A percentile compares a stretch with the other conserved stretches of the same genome.
Evolutionary conservation across 2,888 invertebrate genomes (phyloP).

Genomic region (Carcina quercana): DNA sequence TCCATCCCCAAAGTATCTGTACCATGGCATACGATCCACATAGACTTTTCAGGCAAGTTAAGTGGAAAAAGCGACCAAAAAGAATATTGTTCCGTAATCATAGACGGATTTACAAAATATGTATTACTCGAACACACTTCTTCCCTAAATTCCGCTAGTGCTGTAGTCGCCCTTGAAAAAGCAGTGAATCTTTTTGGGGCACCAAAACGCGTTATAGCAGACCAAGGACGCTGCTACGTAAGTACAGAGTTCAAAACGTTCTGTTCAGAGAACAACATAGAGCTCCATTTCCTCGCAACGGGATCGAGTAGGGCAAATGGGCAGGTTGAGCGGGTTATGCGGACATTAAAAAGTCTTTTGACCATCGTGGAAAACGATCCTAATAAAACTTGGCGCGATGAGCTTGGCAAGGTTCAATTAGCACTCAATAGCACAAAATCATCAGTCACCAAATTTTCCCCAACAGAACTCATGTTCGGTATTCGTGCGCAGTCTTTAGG

Average conservation of each 20-base stretch:
- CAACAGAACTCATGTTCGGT: too few relatives aligned
- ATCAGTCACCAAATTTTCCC: too few relatives aligned
- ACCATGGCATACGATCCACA: slow-evolving; percentile 13
- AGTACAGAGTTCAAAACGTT: slow-evolving; percentile 9
- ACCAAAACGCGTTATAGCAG: slow-evolving; percentile 15
- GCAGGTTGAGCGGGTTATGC: slow-evolving; percentile 16
- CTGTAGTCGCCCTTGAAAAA: slow-evolving; percentile 10
- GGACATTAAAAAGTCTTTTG: slow-evolving; percentile 15
- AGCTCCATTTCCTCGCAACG: slow-evolving; percentile 16
- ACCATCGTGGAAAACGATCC: slow-evolving; percentile 13
- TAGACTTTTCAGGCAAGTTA: slow-evolving; percentile 8
- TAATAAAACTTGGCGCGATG: slow-evolving; percentile 18
- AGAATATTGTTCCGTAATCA: slow-evolving; percentile 8
- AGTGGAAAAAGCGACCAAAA: slow-evolving; percentile 8
- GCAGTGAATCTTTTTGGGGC: slow-evolving; percentile 13
- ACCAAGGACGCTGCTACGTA: too few relatives aligned
- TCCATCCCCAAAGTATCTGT: slow-evolving; percentile 15
- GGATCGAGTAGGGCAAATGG: slow-evolving; percentile 14
- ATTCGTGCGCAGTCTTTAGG: too few relatives aligned
- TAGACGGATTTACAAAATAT: slow-evolving; percentile 17
- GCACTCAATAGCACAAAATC: slow-evolving; percentile 17
- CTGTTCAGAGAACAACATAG: too few relatives aligned
- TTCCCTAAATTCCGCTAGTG: slow-evolving; percentile 5
- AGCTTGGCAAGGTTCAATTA: slow-evolving; percentile 16
- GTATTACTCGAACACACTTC: slow-evolving; percentile 14